Conservation (phyloP, 2,888 invertebrate genomes). For the Blastobasis lacticolella region DNA sequence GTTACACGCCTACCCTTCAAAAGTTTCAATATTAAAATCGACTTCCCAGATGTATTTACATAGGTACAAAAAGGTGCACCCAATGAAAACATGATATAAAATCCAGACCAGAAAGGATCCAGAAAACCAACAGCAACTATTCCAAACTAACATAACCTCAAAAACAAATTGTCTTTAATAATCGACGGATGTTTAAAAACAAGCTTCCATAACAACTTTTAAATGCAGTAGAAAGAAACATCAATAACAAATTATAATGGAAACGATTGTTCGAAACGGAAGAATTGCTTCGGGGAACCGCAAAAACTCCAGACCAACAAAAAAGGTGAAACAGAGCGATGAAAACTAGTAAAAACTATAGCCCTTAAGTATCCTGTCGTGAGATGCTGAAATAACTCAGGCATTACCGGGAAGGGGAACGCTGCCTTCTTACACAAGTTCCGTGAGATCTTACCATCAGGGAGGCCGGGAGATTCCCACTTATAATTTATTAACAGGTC, state of each 20-base stretch:
- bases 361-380: constrained; percentile 32
- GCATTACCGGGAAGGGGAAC: constrained; percentile 20
- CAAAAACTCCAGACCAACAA: constrained; percentile 13
- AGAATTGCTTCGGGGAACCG: background rate
- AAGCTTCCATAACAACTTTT: background rate
- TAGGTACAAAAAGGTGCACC: too few species aligned
- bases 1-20: too few species aligned
- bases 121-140: too few species aligned
- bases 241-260: too few species aligned
- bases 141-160: too few species aligned
- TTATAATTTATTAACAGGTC: constrained; percentile 69
- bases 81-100: too few species aligned
- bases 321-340: constrained; percentile 20
- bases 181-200: background rate
- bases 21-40: too few species aligned
- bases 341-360: constrained; percentile 32
- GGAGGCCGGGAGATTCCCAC: constrained; percentile 36
- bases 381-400: constrained; percentile 41
- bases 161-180: background rate
- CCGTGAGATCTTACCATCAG: constrained; percentile 52
- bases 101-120: too few species aligned
- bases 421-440: constrained; percentile 18
- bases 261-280: too few species aligned
- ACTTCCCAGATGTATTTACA: too few species aligned
- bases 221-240: too few species aligned